These are phyloP conservation scores for Engystomops pustulosus DNA, from an alignment of 2,113 vertebrate species.

Conservation along the genomic window DNA sequence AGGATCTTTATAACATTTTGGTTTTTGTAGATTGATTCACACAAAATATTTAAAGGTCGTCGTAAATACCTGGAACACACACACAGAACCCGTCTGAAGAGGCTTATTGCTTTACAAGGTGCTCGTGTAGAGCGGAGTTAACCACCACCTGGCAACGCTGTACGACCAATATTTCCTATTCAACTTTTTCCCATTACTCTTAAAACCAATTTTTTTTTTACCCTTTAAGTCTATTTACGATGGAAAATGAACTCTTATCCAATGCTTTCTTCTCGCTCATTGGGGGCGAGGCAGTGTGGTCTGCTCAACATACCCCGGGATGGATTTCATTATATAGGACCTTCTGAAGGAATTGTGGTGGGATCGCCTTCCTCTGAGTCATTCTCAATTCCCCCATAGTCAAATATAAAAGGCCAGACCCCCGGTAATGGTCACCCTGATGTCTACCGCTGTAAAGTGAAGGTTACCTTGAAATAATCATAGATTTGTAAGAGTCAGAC, in stretches of 20 bases:
- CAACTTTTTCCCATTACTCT: constrained; percentile 25
- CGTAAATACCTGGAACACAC: constrained; percentile 54
- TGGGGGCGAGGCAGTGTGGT: constrained; percentile 26
- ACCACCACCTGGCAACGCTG: constrained; percentile 17
- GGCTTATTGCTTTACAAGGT: constrained; percentile 47
- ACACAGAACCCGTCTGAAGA: constrained; percentile 34
- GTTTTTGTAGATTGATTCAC: constrained; percentile 22
- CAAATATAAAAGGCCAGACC: constrained; percentile 24
- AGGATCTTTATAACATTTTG: neutral
- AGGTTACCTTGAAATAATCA: neutral
- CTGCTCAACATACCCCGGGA: neutral
- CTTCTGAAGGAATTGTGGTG: neutral
- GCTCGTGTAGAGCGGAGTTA: neutral
- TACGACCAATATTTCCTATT: constrained; percentile 16
- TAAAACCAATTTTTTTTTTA: constrained; percentile 14
- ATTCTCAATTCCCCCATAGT: constrained; percentile 3
- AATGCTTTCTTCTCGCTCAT: constrained; percentile 29
- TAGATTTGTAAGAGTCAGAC: neutral
- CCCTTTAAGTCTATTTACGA: constrained; percentile 33
- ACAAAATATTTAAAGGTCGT: neutral
- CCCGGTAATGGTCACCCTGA: neutral
- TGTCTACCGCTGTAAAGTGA: neutral
- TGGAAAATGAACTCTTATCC: constrained; percentile 45
- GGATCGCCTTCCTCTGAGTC: constrained; percentile 1
- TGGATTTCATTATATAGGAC: constrained; percentile 43